Conservation (phyloP, 2,113 vertebrate species). For the Grammomys surdaster region DNA sequence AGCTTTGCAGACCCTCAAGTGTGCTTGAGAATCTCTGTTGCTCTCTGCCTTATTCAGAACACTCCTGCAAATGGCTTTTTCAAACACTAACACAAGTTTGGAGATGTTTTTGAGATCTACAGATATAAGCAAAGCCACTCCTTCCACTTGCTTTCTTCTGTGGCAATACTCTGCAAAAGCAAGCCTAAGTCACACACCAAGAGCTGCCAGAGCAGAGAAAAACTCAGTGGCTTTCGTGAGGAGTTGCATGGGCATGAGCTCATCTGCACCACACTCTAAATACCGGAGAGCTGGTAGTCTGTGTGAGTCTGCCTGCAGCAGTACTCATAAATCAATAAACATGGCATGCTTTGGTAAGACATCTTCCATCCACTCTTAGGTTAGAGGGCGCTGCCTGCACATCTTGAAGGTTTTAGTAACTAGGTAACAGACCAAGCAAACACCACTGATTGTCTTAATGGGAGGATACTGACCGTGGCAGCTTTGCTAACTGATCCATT, state of each 20-base stretch:
- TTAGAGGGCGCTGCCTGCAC: neutral
- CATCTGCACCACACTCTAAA: neutral
- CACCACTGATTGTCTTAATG: neutral
- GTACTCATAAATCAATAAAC: neutral
- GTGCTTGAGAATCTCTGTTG: neutral
- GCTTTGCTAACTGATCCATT: neutral
- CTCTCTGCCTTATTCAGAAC: neutral
- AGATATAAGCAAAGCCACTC: neutral
- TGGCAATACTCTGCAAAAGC: neutral
- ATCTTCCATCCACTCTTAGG: neutral
- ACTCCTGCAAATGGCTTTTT: neutral
- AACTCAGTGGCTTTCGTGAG: accelerated
- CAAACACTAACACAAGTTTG: neutral
- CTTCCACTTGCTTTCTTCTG: conserved; percentile 8
- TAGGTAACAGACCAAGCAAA: neutral
- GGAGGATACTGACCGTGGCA: neutral
- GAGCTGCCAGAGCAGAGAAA: neutral
- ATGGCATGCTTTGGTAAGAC: neutral
- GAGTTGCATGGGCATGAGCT: neutral
- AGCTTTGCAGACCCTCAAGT: neutral
- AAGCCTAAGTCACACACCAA: neutral
- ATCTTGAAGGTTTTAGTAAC: neutral
- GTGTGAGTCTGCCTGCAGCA: neutral
- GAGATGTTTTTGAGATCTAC: neutral
- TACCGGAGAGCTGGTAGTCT: neutral